Base-by-base conservation (phyloP, 2,113 vertebrate species). In the Patagioenas fasciata region DNA sequence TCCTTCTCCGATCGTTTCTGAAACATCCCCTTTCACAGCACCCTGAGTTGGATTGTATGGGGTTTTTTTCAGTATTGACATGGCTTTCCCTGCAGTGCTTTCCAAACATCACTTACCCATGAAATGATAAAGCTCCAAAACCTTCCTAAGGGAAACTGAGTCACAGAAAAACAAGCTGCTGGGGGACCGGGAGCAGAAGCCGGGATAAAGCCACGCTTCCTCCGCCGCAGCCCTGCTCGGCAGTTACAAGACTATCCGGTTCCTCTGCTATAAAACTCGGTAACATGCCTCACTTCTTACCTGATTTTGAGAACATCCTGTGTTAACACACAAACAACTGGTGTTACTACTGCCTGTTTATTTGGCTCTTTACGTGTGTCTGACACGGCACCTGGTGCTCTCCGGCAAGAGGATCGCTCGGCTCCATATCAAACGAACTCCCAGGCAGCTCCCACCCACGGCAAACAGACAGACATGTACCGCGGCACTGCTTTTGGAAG, bases 261-360 rank as follows among this genome's bases (percentile, higher is more conserved):
- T 97, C 96, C 93, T 93, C 95, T 32, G 86, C 95, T 93, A 23
- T 48, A 92, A 90, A 93, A 88, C 57, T 75, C 9, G 58, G 85
- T 95, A 95, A 64, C 93, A 42, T 72, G 90, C 88, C 88, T 94
- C 93, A 71, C 93, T 94, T 83, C 91, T 92, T 92, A 84, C 93
- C 92, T 91, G 96, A 93, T 92, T 97, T 88, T 69, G 77, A 94
- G 90, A 90, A 92, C 82, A 93, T 96, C 92, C 92, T 93, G 93
- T 93, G 90, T 93, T 89, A 95, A 36, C 85, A 78, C 90, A 85
- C 10, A 96, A 95, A 95, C 93, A 96, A 92, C 72, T 48, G 72
- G 42, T 14, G 80, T 40, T 89, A 17, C 85, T 81, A 16, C 44
- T 44, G 85, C 26, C 72, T 90, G 80, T 67, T 83, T 80, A 31